Conservation (phyloP, 2,888 invertebrate genomes). For the Hydroisotoma schaefferi region DNA sequence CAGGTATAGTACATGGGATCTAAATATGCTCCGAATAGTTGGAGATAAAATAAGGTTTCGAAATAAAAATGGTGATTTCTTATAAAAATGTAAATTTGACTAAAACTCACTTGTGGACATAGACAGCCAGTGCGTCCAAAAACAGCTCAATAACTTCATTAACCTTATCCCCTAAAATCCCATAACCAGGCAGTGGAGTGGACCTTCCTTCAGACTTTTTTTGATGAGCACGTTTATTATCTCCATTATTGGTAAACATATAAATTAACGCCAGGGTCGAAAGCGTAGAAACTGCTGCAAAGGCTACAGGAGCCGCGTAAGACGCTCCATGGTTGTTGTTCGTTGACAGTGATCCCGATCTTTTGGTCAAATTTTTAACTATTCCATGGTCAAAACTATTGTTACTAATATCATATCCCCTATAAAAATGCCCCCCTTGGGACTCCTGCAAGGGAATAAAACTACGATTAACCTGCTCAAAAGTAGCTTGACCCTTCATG, state of each 20-base stretch:
- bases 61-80: not conserved
- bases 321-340: not conserved
- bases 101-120: constrained; percentile 43
- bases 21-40: no score
- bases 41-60: not conserved
- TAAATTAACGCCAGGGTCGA: constrained; percentile 6
- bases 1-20: no score
- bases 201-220: constrained; percentile 23
- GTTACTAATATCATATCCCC: not conserved
- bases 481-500: not conserved
- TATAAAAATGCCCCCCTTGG: not conserved
- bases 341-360: not conserved
- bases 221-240: no score
- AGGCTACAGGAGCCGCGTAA: not conserved
- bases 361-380: not conserved
- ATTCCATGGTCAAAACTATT: not conserved
- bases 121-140: constrained; percentile 42
- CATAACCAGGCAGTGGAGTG: constrained; percentile 41
- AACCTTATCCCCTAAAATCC: constrained; percentile 42
- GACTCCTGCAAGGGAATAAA: no score
- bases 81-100: not conserved
- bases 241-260: not conserved
- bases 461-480: not conserved
- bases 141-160: constrained; percentile 44
- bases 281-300: not conserved